Percentiles rank a stretch among this genome's conserved stretches.
phyloP scores from a whole-genome alignment of 1,140 invertebrate species.

The Sarcophaga bullata region DNA sequence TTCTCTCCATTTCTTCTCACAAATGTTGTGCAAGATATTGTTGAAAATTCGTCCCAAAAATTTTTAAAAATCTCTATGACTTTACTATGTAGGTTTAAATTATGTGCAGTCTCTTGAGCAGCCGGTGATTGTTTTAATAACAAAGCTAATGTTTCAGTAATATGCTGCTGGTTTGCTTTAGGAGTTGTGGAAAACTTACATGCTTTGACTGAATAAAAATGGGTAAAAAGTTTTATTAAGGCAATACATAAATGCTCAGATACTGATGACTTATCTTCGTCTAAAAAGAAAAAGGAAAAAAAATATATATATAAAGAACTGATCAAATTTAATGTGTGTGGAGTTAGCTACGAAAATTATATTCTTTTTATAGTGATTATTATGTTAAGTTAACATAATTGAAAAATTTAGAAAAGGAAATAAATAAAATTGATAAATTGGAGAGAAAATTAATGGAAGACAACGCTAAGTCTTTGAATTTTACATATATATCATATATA shows the following conservation, averaged over 20 bases:
- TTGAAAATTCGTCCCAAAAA: constrained; percentile 50
- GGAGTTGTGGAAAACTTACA: constrained; percentile 50
- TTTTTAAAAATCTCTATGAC: constrained; percentile 47
- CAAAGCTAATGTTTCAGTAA: constrained; percentile 53
- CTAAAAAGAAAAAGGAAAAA: constrained; percentile 24
- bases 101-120: constrained; percentile 44
- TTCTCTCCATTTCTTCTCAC: constrained; percentile 59
- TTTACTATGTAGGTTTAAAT: constrained; percentile 47
- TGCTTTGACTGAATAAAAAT: constrained; percentile 43
- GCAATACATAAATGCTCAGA: constrained; percentile 34
- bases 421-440: neutral
- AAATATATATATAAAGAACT: too few species aligned
- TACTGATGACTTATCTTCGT: constrained; percentile 7
- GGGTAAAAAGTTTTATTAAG: constrained; percentile 49
- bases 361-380: too few species aligned
- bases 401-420: neutral
- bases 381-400: neutral
- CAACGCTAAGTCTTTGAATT: neutral
- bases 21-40: constrained; percentile 51
- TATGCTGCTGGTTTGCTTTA: constrained; percentile 44
- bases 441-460: neutral
- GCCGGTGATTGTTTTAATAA: constrained; percentile 49
- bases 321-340: constrained; percentile 11
- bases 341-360: neutral
- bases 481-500: too few species aligned